Conservation (phyloP, 2,113 vertebrate genomes). For the Chionomys nivalis region DNA sequence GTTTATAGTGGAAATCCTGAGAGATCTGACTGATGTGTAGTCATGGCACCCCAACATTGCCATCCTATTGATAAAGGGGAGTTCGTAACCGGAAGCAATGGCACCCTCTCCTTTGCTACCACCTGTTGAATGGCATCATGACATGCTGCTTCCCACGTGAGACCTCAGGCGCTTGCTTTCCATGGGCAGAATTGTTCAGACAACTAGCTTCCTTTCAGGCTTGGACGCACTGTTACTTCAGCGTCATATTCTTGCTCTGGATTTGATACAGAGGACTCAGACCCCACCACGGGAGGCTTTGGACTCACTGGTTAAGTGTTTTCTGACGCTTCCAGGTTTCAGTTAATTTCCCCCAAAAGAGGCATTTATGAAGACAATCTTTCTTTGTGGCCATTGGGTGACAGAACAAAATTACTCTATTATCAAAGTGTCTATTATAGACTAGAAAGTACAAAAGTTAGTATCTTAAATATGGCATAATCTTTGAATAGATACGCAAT, state of each 20-base stretch:
- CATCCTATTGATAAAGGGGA: conserved; percentile 78
- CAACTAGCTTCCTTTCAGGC: neutral
- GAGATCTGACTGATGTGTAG: conserved; percentile 70
- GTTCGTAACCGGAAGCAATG: conserved; percentile 60
- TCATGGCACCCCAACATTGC: conserved; percentile 61
- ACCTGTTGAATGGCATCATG: conserved; percentile 50
- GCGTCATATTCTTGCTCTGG: conserved; percentile 13
- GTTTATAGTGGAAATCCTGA: conserved; percentile 84
- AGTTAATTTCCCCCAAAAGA: neutral
- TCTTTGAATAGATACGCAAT: neutral
- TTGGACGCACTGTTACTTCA: conserved; percentile 12
- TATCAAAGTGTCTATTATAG: neutral
- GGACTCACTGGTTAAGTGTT: neutral
- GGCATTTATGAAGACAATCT: neutral
- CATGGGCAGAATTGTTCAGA: conserved; percentile 19
- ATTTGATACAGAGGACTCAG: conserved; percentile 45
- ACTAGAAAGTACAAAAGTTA: neutral
- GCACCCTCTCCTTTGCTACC: conserved; percentile 60
- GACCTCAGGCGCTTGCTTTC: neutral
- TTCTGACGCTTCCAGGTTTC: conserved; percentile 30
- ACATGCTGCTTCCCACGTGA: neutral
- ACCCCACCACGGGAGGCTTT: neutral
- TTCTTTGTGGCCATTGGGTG: conserved; percentile 40
- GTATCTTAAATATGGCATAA: neutral
- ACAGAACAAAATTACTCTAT: conserved; percentile 1